Conservation (phyloP, 2,113 vertebrate genomes). For the Drymodes brunneopygia region DNA sequence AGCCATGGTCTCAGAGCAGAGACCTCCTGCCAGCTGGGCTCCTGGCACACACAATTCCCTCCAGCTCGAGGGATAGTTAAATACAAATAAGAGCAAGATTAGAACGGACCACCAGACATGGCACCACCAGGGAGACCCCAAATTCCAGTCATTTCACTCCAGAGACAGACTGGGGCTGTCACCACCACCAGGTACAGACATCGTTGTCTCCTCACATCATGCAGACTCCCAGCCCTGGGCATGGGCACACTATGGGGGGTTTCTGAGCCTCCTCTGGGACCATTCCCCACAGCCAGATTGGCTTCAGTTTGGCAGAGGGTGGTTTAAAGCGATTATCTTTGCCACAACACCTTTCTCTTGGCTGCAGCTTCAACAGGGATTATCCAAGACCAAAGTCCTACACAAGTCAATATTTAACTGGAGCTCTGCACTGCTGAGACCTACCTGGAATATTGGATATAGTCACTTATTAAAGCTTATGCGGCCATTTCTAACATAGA, state of each 20-base stretch:
- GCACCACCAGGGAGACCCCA: neutral
- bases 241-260: rapidly evolving
- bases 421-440: neutral
- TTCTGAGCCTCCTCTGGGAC: neutral
- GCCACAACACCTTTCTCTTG: neutral
- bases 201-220: neutral
- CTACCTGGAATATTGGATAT: neutral
- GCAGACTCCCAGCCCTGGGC: neutral
- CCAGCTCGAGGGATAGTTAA: neutral
- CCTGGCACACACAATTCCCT: neutral
- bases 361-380: neutral
- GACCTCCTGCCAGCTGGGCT: neutral
- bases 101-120: neutral
- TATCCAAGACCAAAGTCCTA: slow-evolving; percentile 18
- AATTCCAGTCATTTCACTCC: neutral
- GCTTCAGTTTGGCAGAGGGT: neutral
- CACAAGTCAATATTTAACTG: slow-evolving; percentile 48
- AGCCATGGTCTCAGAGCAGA: neutral
- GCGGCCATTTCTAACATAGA: neutral
- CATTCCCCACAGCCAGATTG: neutral
- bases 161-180: neutral
- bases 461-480: neutral
- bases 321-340: neutral
- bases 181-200: neutral
- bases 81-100: neutral